These are phyloP conservation scores for Laticauda colubrina DNA, from an alignment of 2,113 vertebrate genomes.

Conservation along the genomic window DNA sequence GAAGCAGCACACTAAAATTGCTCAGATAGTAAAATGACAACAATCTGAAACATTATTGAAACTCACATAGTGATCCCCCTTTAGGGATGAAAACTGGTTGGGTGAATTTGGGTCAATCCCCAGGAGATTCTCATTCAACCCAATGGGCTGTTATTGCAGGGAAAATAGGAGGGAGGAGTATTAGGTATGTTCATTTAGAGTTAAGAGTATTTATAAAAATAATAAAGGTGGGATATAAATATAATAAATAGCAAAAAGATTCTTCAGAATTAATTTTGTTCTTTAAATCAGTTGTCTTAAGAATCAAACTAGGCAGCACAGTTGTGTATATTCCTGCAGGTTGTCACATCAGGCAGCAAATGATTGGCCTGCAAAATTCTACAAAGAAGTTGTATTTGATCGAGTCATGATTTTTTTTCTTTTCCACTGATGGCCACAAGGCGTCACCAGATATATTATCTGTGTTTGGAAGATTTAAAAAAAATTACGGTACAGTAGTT, in stretches of 20 bases:
- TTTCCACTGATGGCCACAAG: conserved; percentile 32
- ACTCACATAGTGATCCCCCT: no score
- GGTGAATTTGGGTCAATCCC: no score
- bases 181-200: no score
- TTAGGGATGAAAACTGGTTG: no score
- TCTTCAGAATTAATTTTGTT: background rate
- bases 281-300: background rate
- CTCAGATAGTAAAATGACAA: background rate
- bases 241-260: background rate
- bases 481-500: background rate
- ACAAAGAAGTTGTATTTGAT: background rate
- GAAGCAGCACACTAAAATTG: background rate
- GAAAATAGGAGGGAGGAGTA: no score
- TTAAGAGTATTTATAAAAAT: background rate
- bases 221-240: background rate
- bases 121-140: no score
- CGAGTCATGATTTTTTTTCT: background rate
- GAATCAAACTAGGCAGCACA: background rate
- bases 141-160: no score
- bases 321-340: background rate
- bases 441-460: conserved; percentile 36
- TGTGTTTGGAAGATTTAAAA: background rate
- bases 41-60: background rate
- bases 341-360: background rate
- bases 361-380: rapidly evolving